Evolutionary conservation across 2,797 vertebrate genomes (phyloP).

Genomic region (Coracias cyanogaster): DNA sequence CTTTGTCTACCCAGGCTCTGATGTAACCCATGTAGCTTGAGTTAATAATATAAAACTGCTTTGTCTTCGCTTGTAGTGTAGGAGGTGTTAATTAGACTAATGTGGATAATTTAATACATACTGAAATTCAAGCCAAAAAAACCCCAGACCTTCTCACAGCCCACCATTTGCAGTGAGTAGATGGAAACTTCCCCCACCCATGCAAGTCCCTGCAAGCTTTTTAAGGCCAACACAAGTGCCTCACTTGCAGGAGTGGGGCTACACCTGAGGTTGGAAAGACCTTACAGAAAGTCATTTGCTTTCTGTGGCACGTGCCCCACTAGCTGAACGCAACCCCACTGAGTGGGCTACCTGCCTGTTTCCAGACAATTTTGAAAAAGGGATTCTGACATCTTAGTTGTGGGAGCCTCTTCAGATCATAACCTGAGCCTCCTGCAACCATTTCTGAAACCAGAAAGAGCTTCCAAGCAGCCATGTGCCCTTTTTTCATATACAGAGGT

Average conservation of each 20-base stretch:
- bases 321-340: not conserved
- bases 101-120: not conserved
- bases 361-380: not conserved
- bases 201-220: not conserved
- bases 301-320: not conserved
- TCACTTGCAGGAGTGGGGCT: not conserved
- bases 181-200: accelerated
- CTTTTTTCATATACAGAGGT: not conserved
- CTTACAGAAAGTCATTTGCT: not conserved
- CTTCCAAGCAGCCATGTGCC: not conserved
- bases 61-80: not conserved
- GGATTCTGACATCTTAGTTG: not conserved
- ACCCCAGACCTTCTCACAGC: not conserved
- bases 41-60: not conserved
- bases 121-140: not conserved
- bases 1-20: not conserved
- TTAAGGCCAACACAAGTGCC: accelerated
- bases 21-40: not conserved
- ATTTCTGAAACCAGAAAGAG: not conserved
- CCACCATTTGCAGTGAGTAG: not conserved
- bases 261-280: not conserved
- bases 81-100: not conserved
- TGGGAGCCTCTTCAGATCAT: not conserved
- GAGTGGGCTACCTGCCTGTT: not conserved
- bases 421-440: not conserved